Evolutionary conservation across 2,888 invertebrate genomes (phyloP).

Genomic region (Busseola fusca): DNA sequence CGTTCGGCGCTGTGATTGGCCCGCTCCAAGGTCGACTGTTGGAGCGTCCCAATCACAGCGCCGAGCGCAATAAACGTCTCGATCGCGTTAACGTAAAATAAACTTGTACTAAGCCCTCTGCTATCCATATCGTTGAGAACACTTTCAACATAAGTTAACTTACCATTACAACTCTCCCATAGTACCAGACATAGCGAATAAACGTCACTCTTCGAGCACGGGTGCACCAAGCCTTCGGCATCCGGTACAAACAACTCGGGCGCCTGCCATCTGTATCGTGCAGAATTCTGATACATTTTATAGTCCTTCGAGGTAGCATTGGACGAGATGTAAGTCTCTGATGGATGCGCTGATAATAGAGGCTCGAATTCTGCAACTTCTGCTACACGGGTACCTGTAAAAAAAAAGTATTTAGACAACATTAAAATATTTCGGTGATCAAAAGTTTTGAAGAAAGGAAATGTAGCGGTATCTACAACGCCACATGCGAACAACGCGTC

Average conservation of each 20-base stretch:
- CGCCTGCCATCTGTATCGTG: constrained; percentile 82
- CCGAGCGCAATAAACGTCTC: too few species aligned
- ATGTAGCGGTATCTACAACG: too few species aligned
- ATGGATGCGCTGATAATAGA: constrained; percentile 75
- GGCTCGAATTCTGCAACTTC: constrained; percentile 75
- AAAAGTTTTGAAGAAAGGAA: neutral
- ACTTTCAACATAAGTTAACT: constrained; percentile 29
- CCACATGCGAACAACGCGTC: too few species aligned
- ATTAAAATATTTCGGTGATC: too few species aligned
- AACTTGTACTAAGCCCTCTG: too few species aligned
- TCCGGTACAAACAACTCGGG: constrained; percentile 82
- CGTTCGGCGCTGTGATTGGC: too few species aligned
- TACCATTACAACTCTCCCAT: constrained; percentile 87
- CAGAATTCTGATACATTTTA: constrained; percentile 68
- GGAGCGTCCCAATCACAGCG: too few species aligned
- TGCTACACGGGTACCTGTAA: constrained; percentile 71
- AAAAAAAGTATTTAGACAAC: neutral
- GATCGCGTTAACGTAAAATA: too few species aligned
- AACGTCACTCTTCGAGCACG: constrained; percentile 81
- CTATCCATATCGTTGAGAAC: constrained; percentile 70
- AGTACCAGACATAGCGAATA: constrained; percentile 82
- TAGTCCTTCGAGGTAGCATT: constrained; percentile 74
- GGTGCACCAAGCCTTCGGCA: constrained; percentile 75
- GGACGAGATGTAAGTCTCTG: constrained; percentile 73
- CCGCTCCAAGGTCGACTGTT: too few species aligned